Evolutionary conservation across 1,140 invertebrate genomes (phyloP).

Genomic region (Rhysida immarginata): DNA sequence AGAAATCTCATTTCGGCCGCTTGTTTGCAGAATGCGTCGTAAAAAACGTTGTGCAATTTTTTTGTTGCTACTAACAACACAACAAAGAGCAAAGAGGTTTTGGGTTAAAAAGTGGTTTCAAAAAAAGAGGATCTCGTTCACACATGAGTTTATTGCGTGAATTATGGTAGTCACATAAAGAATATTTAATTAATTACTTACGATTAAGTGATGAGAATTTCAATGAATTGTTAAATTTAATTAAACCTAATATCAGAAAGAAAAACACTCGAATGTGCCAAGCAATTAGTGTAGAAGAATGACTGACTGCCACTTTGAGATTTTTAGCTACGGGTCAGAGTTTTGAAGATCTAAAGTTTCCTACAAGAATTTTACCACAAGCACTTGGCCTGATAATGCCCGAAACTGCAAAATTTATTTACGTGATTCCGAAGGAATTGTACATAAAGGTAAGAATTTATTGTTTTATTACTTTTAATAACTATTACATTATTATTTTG

Average conservation of each 20-base stretch:
- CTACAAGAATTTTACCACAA: not conserved
- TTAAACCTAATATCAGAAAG: not conserved
- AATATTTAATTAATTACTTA: not conserved
- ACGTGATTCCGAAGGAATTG: not conserved
- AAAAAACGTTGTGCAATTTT: too few species aligned
- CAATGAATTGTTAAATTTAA: not conserved
- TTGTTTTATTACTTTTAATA: too few species aligned
- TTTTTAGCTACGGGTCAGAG: not conserved
- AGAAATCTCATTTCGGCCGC: too few species aligned
- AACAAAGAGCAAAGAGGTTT: not conserved
- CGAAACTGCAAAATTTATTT: not conserved
- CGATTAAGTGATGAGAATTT: not conserved
- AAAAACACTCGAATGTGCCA: not conserved
- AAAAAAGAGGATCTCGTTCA: not conserved
- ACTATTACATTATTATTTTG: too few species aligned
- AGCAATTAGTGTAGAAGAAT: not conserved
- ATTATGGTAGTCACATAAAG: not conserved
- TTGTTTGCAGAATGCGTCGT: too few species aligned
- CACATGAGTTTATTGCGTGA: not conserved
- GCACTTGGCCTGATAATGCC: not conserved
- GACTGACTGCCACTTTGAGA: not conserved
- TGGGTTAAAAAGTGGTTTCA: not conserved
- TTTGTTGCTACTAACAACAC: not conserved
- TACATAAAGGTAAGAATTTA: not conserved
- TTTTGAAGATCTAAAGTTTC: not conserved